These are phyloP conservation scores for Aphelenchoides bicaudatus DNA, from an alignment of 2,888 invertebrate species.

Conservation along the genomic window DNA sequence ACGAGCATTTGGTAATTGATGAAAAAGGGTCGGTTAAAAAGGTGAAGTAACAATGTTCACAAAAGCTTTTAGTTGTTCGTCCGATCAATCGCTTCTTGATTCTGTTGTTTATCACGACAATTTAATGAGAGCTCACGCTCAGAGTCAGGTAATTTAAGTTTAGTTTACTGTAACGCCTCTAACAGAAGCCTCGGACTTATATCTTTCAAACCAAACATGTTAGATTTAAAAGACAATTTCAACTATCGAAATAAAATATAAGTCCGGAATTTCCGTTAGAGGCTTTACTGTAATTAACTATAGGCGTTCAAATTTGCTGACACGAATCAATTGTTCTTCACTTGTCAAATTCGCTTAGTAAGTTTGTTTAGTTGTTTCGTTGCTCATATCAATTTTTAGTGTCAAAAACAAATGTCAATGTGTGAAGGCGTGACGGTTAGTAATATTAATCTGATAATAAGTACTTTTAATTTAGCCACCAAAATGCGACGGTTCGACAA, in stretches of 20 bases:
- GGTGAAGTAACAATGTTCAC: background rate
- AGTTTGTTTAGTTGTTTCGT: too few relatives aligned
- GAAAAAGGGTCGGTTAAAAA: constrained; percentile 39
- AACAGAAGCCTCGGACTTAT: background rate
- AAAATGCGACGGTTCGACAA: constrained; percentile 39
- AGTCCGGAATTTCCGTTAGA: constrained; percentile 12
- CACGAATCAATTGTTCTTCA: constrained; percentile 58
- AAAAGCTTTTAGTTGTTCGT: constrained; percentile 41
- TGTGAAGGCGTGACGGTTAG: constrained; percentile 57
- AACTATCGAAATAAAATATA: background rate
- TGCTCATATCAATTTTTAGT: too few relatives aligned
- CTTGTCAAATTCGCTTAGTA: constrained; percentile 58
- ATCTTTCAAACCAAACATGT: background rate
- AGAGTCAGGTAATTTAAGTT: constrained; percentile 52
- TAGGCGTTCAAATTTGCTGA: constrained; percentile 60
- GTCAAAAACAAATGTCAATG: constrained; percentile 59
- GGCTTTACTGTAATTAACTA: background rate
- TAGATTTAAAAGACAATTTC: background rate
- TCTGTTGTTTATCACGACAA: constrained; percentile 49
- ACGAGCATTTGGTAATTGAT: constrained; percentile 56
- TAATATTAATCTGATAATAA: background rate
- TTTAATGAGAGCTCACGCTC: constrained; percentile 57
- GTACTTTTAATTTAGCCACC: constrained; percentile 42
- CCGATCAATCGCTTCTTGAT: constrained; percentile 49
- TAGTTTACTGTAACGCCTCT: background rate